Base-by-base conservation (phyloP, 2,797 vertebrate species). In the Lepilemur ruficaudatus region DNA sequence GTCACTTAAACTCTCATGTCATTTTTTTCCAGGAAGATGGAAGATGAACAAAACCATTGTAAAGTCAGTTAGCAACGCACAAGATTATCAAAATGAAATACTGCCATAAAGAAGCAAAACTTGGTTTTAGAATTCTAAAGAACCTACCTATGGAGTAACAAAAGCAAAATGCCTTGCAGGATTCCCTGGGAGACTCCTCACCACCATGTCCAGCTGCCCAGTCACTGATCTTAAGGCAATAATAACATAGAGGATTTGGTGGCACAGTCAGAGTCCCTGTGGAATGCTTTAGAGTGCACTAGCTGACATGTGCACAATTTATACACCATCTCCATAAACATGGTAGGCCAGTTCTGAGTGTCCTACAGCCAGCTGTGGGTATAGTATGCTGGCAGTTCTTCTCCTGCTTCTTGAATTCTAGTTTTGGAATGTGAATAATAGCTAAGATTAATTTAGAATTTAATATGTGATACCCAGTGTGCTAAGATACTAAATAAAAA, bases 1-100 rank as follows among this genome's bases (percentile, higher is more conserved):
- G 55, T 22, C 76, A 43, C 10, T 78, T 87, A 84, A 72, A 95
- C 22, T 82, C 48, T 70, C 52, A 61, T 13, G 35, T 70, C 10
- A 14, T 57, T 89, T 69, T 63, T 63, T 25, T 13, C 80, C 35
- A 52, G 63, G 89, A 78, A 63, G 38, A 79, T 48, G 65, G 38
- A 89, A 93, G 20, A 73, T n/a, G 32, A 59, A 89, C 30, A 59
- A 93, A 81, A 70, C 12, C 38, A 28, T 41, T 35, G 20, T 73
- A 30, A 61, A 79, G 18, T 61, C 52, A 89, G 35, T 50, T 48
- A 63, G 20, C 25, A 72, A 80, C 9, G n/a, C 46, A 90, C 32
- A 57, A 35, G 43, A 59, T 94, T 80, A 88, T 84, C n/a, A 86
- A 94, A 85, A 69, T 63, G 18, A 93, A 91, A 75, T 61, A 59